These are phyloP conservation scores for Lichenostomus cassidix DNA, from an alignment of 2,113 vertebrate species.

Conservation along the genomic window DNA sequence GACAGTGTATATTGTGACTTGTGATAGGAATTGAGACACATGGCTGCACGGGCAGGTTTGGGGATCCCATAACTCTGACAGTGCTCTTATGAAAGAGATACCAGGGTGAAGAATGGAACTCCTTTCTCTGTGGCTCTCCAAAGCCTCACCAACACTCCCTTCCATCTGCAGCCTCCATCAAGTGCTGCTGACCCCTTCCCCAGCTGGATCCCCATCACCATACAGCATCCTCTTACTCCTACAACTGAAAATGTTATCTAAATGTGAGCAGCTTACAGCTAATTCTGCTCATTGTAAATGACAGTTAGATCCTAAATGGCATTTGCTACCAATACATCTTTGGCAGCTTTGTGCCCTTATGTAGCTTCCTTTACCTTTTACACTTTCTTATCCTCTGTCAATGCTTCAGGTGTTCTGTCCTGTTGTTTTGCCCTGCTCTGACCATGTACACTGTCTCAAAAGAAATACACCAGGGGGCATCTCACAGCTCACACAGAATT, in stretches of 20 bases:
- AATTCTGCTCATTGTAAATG: background rate
- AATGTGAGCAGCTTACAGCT: background rate
- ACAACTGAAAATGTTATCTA: background rate
- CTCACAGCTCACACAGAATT: background rate
- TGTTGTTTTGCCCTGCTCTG: background rate
- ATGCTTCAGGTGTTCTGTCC: background rate
- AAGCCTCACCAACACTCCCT: background rate
- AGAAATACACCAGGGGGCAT: conserved; percentile 40
- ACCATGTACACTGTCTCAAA: background rate
- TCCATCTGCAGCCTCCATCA: background rate
- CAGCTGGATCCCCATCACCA: background rate
- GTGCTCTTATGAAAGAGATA: background rate
- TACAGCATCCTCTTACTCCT: background rate
- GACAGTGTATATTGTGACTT: background rate
- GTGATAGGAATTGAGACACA: background rate
- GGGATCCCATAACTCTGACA: background rate
- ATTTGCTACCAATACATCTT: background rate
- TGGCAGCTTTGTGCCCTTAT: background rate
- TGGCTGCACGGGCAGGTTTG: background rate
- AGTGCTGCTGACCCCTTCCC: background rate
- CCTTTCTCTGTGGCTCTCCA: background rate
- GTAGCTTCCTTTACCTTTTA: background rate
- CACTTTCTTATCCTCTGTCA: background rate
- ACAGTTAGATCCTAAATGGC: background rate
- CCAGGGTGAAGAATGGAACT: background rate